phyloP scores from a whole-genome alignment of 2,113 vertebrate species.

The Lophura nycthemera region DNA sequence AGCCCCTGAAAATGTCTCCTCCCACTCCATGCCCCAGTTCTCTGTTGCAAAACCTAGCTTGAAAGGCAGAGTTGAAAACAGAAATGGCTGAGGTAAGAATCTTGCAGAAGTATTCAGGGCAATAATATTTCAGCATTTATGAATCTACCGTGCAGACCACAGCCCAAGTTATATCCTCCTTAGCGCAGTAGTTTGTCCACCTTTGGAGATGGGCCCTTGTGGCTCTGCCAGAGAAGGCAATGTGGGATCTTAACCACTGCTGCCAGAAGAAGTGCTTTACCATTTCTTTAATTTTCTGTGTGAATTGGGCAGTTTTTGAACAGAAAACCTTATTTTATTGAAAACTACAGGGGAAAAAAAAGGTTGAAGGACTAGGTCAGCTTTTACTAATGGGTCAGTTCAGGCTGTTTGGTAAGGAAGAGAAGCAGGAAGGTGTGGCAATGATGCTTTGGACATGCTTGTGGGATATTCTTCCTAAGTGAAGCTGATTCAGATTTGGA shows the following conservation, averaged over 20 bases:
- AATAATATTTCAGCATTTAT: neutral
- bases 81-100: neutral
- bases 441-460: neutral
- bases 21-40: neutral
- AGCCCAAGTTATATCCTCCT: neutral
- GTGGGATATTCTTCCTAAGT: neutral
- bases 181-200: neutral
- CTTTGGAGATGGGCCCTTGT: accelerated
- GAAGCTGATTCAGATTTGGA: constrained; percentile 19
- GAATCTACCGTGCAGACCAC: neutral
- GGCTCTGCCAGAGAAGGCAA: neutral
- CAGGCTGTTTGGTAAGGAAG: neutral
- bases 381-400: neutral
- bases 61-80: neutral
- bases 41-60: neutral
- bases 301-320: neutral
- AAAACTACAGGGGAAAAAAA: neutral
- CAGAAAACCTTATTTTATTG: neutral
- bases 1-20: accelerated
- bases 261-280: neutral
- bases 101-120: neutral
- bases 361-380: neutral
- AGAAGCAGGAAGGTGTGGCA: neutral
- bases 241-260: neutral
- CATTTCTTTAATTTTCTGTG: neutral